These are phyloP conservation scores for Tetragonula carbonaria DNA, from an alignment of 2,888 invertebrate species.

Conservation along the genomic window DNA sequence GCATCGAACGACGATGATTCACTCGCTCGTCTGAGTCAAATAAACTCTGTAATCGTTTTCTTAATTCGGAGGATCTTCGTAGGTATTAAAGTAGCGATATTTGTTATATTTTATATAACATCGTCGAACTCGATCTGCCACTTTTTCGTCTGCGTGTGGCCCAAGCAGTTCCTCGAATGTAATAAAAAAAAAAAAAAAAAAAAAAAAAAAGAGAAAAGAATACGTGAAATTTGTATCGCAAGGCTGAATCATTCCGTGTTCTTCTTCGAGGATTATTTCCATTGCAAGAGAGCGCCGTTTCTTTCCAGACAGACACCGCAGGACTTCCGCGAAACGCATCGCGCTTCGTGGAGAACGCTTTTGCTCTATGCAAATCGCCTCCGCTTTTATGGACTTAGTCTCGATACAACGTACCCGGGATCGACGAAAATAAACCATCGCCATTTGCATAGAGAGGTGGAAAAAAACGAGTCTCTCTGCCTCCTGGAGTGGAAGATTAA, in stretches of 20 bases:
- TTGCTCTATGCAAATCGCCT: conserved; percentile 23
- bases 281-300: neutral
- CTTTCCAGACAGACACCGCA: conserved; percentile 31
- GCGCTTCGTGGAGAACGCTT: neutral
- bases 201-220: too few relatives aligned
- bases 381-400: conserved; percentile 22
- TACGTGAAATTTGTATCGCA: neutral
- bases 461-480: neutral
- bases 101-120: too few relatives aligned
- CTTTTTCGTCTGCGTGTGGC: too few relatives aligned
- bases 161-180: neutral
- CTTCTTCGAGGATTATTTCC: conserved; percentile 31
- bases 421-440: conserved; percentile 25
- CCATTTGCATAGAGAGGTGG: conserved; percentile 3
- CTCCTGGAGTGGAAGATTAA: too few relatives aligned
- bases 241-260: neutral
- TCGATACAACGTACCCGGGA: conserved; percentile 18
- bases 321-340: conserved; percentile 9
- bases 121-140: too few relatives aligned
- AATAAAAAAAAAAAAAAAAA: too few relatives aligned
- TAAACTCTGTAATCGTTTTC: neutral
- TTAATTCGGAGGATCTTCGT: neutral
- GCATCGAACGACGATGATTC: conserved; percentile 44
- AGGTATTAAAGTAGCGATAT: neutral
- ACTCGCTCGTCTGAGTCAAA: conserved; percentile 22